A percentile compares a stretch with the other conserved stretches of the same genome.
Evolutionary conservation across 1,140 invertebrate genomes (phyloP).

Genomic region (Eupristina koningsbergeri): DNA sequence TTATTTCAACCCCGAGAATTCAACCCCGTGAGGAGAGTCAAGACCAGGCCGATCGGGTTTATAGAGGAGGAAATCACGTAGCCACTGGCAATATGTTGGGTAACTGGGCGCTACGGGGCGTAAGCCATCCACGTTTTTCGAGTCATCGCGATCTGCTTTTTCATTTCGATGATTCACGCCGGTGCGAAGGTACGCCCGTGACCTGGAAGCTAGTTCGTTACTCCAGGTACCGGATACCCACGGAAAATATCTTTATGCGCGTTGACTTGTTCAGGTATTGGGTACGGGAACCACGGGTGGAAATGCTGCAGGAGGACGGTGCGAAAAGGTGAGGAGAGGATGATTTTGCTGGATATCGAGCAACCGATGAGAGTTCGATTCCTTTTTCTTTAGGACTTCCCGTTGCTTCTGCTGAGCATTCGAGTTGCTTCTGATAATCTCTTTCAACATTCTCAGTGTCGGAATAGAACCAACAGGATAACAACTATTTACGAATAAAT

Average conservation of each 20-base stretch:
- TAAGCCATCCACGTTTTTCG: constrained; percentile 15
- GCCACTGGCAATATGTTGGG: neutral
- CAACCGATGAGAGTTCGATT: neutral
- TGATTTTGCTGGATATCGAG: neutral
- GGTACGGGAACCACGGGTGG: no score
- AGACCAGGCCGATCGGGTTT: neutral
- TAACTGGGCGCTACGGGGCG: constrained; percentile 19
- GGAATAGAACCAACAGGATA: neutral
- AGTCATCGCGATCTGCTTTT: constrained; percentile 25
- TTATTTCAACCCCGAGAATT: constrained; percentile 50
- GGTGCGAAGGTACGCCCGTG: neutral
- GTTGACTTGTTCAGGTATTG: no score
- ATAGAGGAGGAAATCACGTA: neutral
- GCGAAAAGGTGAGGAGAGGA: constrained; percentile 10
- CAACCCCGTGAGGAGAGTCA: neutral
- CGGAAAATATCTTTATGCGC: no score
- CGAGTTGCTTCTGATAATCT: neutral
- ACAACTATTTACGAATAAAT: neutral
- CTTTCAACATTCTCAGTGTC: neutral
- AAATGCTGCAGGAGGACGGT: neutral
- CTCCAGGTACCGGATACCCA: no score
- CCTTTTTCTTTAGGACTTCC: neutral
- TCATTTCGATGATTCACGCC: constrained; percentile 18
- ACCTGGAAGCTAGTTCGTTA: neutral
- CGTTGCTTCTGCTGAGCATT: neutral